Percentiles rank a stretch among this genome's conserved stretches.
phyloP scores from a whole-genome alignment of 2,797 vertebrate genomes.

The Anabacerthia variegaticeps region DNA sequence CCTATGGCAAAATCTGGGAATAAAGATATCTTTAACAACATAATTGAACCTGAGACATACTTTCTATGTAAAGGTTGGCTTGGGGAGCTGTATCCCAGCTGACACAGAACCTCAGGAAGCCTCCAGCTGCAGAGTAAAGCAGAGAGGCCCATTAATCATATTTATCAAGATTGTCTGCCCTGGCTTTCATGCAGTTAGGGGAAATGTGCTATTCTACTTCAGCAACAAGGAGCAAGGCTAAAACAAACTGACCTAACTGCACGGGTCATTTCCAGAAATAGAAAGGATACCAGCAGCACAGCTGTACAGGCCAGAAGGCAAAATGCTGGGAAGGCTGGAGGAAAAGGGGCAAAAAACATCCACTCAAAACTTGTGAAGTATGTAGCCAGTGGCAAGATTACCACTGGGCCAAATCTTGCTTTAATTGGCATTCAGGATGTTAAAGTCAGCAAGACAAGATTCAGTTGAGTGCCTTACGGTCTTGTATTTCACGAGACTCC shows the following conservation, averaged over 20 bases:
- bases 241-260: constrained; percentile 64
- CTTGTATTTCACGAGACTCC: neutral
- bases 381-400: constrained; percentile 25
- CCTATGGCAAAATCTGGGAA: neutral
- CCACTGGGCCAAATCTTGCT: constrained; percentile 9
- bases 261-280: constrained; percentile 64
- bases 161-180: constrained; percentile 50
- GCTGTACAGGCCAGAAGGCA: constrained; percentile 52
- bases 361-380: constrained; percentile 24
- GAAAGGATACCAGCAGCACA: constrained; percentile 32
- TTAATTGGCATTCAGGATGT: neutral
- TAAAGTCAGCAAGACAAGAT: constrained; percentile 19
- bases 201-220: constrained; percentile 54
- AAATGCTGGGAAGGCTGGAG: neutral
- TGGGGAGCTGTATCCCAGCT: neutral
- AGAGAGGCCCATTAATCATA: constrained; percentile 56
- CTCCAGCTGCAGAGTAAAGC: constrained; percentile 35
- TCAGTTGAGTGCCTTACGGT: neutral
- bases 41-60: neutral
- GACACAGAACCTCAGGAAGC: constrained; percentile 13
- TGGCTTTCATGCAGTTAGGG: constrained; percentile 17
- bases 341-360: neutral
- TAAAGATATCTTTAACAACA: neutral
- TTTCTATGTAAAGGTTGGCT: neutral
- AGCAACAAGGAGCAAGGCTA: constrained; percentile 48